Evolutionary conservation across 1,140 invertebrate species (phyloP).

Genomic region (Lordiphosa collinella): DNA sequence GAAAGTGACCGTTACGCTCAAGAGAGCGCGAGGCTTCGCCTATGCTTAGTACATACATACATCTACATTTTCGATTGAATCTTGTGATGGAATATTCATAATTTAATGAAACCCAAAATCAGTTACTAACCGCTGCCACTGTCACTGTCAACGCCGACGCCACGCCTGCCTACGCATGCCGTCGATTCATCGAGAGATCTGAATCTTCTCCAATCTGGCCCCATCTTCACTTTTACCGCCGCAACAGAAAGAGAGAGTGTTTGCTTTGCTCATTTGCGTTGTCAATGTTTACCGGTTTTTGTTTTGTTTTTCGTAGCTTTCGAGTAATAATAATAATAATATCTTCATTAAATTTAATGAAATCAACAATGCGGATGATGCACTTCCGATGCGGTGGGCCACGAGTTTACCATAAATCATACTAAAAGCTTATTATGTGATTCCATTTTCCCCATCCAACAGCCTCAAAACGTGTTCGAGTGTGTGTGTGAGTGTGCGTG

Average conservation of each 20-base stretch:
- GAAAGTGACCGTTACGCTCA: slow-evolving; percentile 68
- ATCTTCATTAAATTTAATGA: slow-evolving; percentile 71
- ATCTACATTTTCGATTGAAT: not conserved
- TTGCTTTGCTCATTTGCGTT: slow-evolving; percentile 70
- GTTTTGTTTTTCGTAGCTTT: slow-evolving; percentile 34
- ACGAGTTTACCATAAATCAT: slow-evolving; percentile 40
- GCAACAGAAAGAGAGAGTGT: slow-evolving; percentile 70
- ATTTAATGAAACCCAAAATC: slow-evolving; percentile 1
- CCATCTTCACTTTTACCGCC: slow-evolving; percentile 64
- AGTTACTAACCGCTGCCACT: not conserved
- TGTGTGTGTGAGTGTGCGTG: slow-evolving; percentile 13
- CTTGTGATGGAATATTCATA: not conserved
- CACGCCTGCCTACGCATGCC: slow-evolving; percentile 40
- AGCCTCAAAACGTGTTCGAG: slow-evolving; percentile 16
- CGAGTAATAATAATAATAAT: slow-evolving; percentile 52
- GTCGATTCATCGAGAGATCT: slow-evolving; percentile 32
- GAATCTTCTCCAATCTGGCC: slow-evolving; percentile 12
- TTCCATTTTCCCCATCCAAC: slow-evolving; percentile 16
- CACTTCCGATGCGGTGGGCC: slow-evolving; percentile 58
- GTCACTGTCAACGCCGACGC: slow-evolving; percentile 3
- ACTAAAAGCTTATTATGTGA: slow-evolving; percentile 51
- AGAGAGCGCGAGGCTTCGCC: slow-evolving; percentile 9
- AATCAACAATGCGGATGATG: slow-evolving; percentile 32
- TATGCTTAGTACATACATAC: not conserved
- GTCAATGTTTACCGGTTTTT: slow-evolving; percentile 64